Evolutionary conservation across 2,113 vertebrate genomes (phyloP).

Genomic region (Lophotis ruficrista): DNA sequence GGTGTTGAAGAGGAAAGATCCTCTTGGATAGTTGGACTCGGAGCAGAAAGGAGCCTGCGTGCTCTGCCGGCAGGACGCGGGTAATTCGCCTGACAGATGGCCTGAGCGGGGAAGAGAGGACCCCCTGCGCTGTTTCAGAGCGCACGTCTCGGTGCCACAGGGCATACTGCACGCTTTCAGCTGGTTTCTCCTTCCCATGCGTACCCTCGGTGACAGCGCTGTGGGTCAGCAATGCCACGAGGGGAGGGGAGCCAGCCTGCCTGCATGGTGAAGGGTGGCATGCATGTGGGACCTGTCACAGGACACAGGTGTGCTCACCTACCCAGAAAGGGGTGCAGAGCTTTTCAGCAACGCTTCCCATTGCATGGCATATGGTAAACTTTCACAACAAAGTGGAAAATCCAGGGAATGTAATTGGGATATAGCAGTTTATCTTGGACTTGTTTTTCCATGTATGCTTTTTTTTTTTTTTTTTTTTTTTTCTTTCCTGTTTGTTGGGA

Average conservation of each 20-base stretch:
- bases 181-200: background rate
- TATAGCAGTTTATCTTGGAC: background rate
- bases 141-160: background rate
- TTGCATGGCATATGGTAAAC: background rate
- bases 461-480: background rate
- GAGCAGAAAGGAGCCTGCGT: background rate
- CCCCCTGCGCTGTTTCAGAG: background rate
- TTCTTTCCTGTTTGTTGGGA: background rate
- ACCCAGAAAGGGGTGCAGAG: background rate
- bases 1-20: background rate
- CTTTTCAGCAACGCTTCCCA: background rate
- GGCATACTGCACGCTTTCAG: background rate
- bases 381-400: background rate
- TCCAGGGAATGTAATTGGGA: background rate
- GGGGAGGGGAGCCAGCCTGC: background rate
- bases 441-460: background rate
- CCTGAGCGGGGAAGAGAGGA: background rate
- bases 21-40: background rate
- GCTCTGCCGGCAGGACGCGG: background rate
- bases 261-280: rapidly evolving
- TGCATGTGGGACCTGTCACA: rapidly evolving
- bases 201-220: rapidly evolving
- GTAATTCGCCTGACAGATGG: background rate
- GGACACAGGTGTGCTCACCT: background rate
- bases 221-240: background rate